A percentile compares a stretch with the other conserved stretches of the same genome.
phyloP scores from a whole-genome alignment of 1,140 invertebrate genomes.

The Gonatopus flavifemur region DNA sequence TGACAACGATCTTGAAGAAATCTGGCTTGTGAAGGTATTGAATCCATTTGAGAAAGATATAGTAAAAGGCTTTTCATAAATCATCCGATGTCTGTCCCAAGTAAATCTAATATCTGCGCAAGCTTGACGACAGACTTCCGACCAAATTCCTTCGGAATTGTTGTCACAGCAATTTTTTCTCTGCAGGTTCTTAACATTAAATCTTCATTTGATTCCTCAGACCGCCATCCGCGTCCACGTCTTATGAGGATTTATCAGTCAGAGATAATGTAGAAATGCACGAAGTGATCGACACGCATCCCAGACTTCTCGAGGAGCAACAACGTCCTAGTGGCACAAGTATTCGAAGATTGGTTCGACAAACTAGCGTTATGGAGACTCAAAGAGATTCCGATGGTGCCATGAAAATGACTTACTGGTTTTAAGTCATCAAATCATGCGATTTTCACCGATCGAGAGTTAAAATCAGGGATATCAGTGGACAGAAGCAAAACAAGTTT shows the following conservation, averaged over 20 bases:
- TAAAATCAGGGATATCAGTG: no score
- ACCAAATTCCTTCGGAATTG: no score
- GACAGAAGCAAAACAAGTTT: not conserved
- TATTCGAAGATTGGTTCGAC: slow-evolving; percentile 68
- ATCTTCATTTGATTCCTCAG: slow-evolving; percentile 20
- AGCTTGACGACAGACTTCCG: no score
- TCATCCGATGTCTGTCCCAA: no score
- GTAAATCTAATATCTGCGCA: no score
- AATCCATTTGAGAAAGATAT: no score
- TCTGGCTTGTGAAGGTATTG: no score
- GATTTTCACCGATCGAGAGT: not conserved
- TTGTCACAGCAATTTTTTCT: no score
- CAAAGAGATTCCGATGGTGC: slow-evolving; percentile 74
- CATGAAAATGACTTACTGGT: slow-evolving; percentile 83
- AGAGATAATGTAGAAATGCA: slow-evolving; percentile 41
- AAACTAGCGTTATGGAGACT: slow-evolving; percentile 77
- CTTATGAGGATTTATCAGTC: slow-evolving; percentile 45
- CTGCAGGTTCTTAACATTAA: not conserved
- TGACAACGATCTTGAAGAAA: not conserved
- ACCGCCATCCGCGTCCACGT: slow-evolving; percentile 31
- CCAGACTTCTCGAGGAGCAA: slow-evolving; percentile 31
- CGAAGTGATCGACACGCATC: slow-evolving; percentile 27
- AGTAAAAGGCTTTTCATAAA: no score
- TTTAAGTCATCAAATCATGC: slow-evolving; percentile 53
- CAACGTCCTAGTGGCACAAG: slow-evolving; percentile 29